Conservation (phyloP, 1,140 invertebrate species). For the Drosophila bocqueti region DNA sequence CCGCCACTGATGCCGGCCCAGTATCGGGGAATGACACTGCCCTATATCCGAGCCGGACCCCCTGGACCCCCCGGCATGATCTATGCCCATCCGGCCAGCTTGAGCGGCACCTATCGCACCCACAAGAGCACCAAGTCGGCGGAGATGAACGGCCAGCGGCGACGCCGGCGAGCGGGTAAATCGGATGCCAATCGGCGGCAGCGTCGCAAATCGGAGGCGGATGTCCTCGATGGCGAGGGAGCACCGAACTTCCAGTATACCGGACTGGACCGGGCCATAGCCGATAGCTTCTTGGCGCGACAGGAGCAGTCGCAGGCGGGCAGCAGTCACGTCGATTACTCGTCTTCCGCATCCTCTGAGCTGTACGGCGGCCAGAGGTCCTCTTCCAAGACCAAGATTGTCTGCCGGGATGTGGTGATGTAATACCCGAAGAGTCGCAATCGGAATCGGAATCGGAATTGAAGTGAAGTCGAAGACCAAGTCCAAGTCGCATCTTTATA, state of each 20-base stretch:
- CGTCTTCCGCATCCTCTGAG: constrained; percentile 71
- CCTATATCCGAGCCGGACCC: constrained; percentile 66
- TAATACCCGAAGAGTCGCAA: not conserved
- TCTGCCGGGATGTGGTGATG: constrained; percentile 74
- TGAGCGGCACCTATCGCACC: constrained; percentile 71
- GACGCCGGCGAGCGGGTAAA: constrained; percentile 66
- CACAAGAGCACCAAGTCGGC: constrained; percentile 77
- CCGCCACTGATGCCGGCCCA: constrained; percentile 45
- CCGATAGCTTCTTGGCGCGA: constrained; percentile 77
- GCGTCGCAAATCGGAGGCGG: constrained; percentile 78
- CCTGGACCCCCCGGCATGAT: constrained; percentile 57
- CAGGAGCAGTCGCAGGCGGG: constrained; percentile 78
- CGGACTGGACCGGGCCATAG: constrained; percentile 77
- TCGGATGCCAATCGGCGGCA: constrained; percentile 75
- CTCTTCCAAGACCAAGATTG: constrained; percentile 77
- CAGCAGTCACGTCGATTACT: constrained; percentile 80
- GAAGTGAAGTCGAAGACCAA: not conserved
- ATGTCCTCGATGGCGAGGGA: constrained; percentile 73
- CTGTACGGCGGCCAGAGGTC: constrained; percentile 47
- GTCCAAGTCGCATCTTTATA: not conserved
- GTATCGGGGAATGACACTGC: constrained; percentile 72
- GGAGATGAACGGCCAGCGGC: constrained; percentile 67
- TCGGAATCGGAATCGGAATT: not conserved
- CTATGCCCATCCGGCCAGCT: constrained; percentile 66
- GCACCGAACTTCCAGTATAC: constrained; percentile 75